Evolutionary conservation across 2,888 invertebrate species (phyloP), one percentile per base, ranked within the genome.

Genomic region (Apamea epomidion): DNA sequence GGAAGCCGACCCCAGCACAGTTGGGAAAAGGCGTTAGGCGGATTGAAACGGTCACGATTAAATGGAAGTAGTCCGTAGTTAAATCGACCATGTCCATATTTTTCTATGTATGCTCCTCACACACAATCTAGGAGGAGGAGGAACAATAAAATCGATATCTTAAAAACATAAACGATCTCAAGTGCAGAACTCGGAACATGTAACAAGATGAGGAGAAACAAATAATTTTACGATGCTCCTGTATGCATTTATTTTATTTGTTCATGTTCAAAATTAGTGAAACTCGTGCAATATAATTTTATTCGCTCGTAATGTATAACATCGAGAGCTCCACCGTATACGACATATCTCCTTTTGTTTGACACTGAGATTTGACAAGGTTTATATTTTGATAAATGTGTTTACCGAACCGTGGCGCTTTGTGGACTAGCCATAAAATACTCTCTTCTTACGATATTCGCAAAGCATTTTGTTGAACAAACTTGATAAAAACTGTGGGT

Each of bases 361-460:
- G 88, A 87, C 86, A 87, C 82, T 79, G 79, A 87, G 86, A 88
- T 85, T 89, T 88, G 90, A 89, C 91, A 89, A 89, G 88, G 89
- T 91, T 90, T 90, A 87, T 91, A 86, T 91, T 92, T 88, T 92
- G 92, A 93, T 91, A 92, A 92, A 93, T 93, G 92, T 93, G 93
- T 94, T 94, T 94, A 93, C 93, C 88, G 78, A 88, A 85, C 89
- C 80, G 82, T 84, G 81, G 81, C 80, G 85, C 82, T 78, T 78
- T 82, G 80, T 80, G 87, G 84, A 82, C 87, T 79, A 75, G 81
- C 87, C 81, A 88, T 90, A 89, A 91, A 91, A 90, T 86, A 89
- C 86, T 86, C 81, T 84, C 87, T 78, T 84, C 90, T 91, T 84
- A 86, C 84, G 83, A 88, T 89, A 90, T 90, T 88, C 89, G 86